Evolutionary conservation across 1,140 invertebrate genomes (phyloP), one percentile per base, ranked within the genome.

Genomic region (Lordiphosa mommai): DNA sequence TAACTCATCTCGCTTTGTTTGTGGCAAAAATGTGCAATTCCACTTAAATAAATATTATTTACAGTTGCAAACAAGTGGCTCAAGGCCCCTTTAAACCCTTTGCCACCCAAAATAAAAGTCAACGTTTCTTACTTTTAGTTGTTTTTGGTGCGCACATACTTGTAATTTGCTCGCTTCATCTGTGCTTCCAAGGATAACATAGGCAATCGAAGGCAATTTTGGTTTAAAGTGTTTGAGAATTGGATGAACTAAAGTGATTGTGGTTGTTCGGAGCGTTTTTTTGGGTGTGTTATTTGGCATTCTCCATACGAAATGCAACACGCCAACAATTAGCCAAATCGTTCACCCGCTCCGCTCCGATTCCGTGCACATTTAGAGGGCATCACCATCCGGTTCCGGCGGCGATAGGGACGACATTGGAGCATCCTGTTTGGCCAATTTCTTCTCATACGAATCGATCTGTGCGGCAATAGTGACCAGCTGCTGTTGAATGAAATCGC

Each of bases 21-120:
- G 17, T 23, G 9, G 2, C 23, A 14, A 41, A 7, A 40, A 36
- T 33, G 5, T 14, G 43, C 13, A 56, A 56, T 56, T 67, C 32
- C 27, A 58, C 64, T 43, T 46, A 43, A 59, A 51, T 66, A 66
- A 66, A 66, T 57, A 59, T 59, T 33, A 52, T 68, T 68, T 67
- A 27, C 52, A 34, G 34, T 20, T 4, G 13, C 4, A 6, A 23
- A 14, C 32, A 64, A 64, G 20, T 46, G 40, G 61, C 20, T 53
- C 59, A 64, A 63, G 61, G 61, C 14, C 14, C 20, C 17, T 3
- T 8, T 1, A n/a, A n/a, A 2, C 13, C 6, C 16, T n/a, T 17
- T 9, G 7, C 12, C 33, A 9, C 1, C 34, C 36, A 16, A 3
- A 5, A 50, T 20, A 13, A 5, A 10, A 13, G 13, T 10, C 12